Conservation (phyloP, 2,797 vertebrate genomes). For the Sardinella longiceps region DNA sequence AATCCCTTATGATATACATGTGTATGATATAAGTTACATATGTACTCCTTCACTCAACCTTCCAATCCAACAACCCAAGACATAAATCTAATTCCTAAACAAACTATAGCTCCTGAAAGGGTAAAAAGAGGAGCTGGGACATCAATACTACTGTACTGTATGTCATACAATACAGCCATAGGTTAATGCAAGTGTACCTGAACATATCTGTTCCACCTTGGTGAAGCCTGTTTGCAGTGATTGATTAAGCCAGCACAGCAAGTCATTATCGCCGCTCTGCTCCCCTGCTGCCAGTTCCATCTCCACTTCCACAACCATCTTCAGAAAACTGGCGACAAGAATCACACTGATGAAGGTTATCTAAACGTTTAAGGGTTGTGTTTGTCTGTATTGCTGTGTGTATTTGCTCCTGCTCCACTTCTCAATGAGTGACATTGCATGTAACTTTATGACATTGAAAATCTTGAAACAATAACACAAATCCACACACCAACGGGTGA, state of each 20-base stretch:
- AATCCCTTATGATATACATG: too few species aligned
- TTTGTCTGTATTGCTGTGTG: too few species aligned
- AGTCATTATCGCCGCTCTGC: conserved; percentile 39
- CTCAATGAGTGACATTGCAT: too few species aligned
- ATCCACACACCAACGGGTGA: too few species aligned
- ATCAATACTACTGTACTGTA: neutral
- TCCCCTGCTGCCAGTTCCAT: neutral
- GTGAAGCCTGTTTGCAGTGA: conserved; percentile 59
- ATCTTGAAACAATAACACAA: too few species aligned
- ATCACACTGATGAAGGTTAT: too few species aligned
- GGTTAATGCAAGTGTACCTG: conserved; percentile 53
- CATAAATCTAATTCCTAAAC: neutral
- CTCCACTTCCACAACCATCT: conserved; percentile 59
- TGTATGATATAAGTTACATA: too few species aligned
- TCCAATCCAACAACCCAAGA: too few species aligned
- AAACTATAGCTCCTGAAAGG: neutral
- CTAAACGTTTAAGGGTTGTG: too few species aligned
- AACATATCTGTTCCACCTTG: conserved; percentile 59
- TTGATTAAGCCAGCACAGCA: conserved; percentile 68
- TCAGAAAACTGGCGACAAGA: neutral
- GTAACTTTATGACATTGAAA: too few species aligned
- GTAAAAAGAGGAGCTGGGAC: neutral
- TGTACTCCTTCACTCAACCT: too few species aligned
- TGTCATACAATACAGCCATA: neutral
- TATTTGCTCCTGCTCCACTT: too few species aligned